Base-by-base conservation (phyloP, 2,113 vertebrate genomes). In the Colinus virginianus region DNA sequence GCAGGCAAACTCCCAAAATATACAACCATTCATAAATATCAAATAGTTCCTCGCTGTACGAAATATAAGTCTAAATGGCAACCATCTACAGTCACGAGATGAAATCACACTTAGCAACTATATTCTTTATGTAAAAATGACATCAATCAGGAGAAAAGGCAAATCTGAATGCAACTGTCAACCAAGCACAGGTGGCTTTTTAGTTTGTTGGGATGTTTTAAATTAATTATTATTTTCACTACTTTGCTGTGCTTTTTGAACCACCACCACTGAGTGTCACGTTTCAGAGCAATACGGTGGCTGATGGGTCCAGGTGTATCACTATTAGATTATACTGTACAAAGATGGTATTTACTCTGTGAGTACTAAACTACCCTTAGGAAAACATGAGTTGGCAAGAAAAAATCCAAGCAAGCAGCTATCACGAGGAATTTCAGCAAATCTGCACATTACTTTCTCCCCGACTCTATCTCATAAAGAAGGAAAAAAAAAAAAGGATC, bases 1-100 rank as follows among this genome's bases (percentile, higher is more conserved):
- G 87, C 78, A 94, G 56, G 17, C 56, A 84, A 82, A 77, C 34
- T 72, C 67, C 76, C 21, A 75, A 91, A 93, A 93, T 15, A 59
- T 40, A 93, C 26, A 92, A 43, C 25, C n/a, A 85, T 66, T 46
- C 68, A 66, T 43, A 84, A 62, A 69, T 55, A 76, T 13, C 68
- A 77, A 87, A 81, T 64, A 20, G 25, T 30, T 84, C 51, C 46
- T 82, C 62, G 45, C 1, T 46, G 71, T 17, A 79, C 40, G 16
- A 58, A 93, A 67, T 9, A 80, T 51, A 91, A 9, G 6, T 53
- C 53, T 79, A 28, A 15, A 40, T 59, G 58, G 80, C 93, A 96
- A 64, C 9, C 46, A 80, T 20, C 46, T 71, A 87, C 22, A 90
- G 45, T 48, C 40, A 48, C 1, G 61, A 79, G 26, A 67, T 7